Evolutionary conservation across 2,113 vertebrate species (phyloP), one percentile per base, ranked within the genome.

Genomic region (Engystomops pustulosus): DNA sequence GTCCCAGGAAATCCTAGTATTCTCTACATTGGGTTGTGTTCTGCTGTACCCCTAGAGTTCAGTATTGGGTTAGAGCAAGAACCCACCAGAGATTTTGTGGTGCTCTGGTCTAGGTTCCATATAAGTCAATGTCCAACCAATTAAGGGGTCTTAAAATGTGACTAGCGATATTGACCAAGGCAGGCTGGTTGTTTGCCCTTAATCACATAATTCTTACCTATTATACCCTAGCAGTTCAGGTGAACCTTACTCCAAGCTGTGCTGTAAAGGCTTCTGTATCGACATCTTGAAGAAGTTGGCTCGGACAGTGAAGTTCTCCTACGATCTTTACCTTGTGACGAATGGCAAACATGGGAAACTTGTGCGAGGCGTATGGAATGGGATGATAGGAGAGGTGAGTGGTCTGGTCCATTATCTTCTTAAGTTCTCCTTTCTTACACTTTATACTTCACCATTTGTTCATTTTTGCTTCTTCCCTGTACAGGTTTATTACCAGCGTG

Each of bases 221-320:
- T 17, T 60, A n/a, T 60, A 27, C 72, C 72, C 32, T 15, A 80
- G 86, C 68, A 83, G 82, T 77, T 84, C 92, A 0, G 81, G 92
- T 0, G 95, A 97, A 84, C 96, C 98, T 3, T 99, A 99, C 91
- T 96, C 95, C 36, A 99, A 99, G 86, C 93, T 99, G 53, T 99
- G 98, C 91, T 99, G 98, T 87, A 99, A 99, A 88, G 98, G 98
- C 15, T 99, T 99, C 92, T 99, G 97, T 91, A 99, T 99, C 0
- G 98, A 99, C 91, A 99, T 98, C 90, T 93, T 99, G 83, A 99
- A 99, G 93, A 99, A 98, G 89, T 86, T 99, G 84, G 96, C 98
- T 70, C 96, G 95, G 85, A 91, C 87, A 0, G 96, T 99, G 1
- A 98, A 95, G 93, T 99, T 99, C 89, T 98, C 98, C 87, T 99